Evolutionary conservation across 2,888 invertebrate genomes (phyloP).

Genomic region (Unio delphinus): DNA sequence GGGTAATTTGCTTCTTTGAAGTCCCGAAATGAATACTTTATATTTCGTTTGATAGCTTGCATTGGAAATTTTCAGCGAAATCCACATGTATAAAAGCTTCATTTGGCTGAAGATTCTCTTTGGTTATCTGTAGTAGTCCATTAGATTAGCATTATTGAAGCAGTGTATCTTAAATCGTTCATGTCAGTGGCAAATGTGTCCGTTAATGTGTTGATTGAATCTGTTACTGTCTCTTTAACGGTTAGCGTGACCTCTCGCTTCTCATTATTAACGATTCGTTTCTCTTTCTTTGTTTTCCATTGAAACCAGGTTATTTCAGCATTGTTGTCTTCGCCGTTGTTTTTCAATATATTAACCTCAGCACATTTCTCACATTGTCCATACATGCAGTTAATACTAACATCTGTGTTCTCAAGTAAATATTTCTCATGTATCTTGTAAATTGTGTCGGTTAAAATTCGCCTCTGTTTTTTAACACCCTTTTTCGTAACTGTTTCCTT

Average conservation of each 20-base stretch:
- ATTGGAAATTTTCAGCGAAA: constrained; percentile 17
- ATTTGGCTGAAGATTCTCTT: constrained; percentile 7
- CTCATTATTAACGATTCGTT: constrained; percentile 6
- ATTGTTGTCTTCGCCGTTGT: constrained; percentile 1
- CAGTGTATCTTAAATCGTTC: constrained; percentile 3
- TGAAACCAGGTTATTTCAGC: constrained; percentile 3
- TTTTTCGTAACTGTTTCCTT: constrained; percentile 10
- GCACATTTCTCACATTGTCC: constrained; percentile 5
- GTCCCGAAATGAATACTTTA: constrained; percentile 25
- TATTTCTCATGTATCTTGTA: constrained; percentile 7
- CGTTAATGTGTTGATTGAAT: not conserved
- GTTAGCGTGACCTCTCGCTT: constrained; percentile 5
- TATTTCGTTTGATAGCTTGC: constrained; percentile 15
- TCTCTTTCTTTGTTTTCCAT: constrained; percentile 10
- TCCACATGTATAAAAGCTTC: constrained; percentile 17
- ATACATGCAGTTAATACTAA: constrained; percentile 9
- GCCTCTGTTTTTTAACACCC: constrained; percentile 7
- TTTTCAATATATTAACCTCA: not conserved
- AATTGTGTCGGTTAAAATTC: constrained; percentile 10
- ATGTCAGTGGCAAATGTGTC: constrained; percentile 5
- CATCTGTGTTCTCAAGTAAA: not conserved
- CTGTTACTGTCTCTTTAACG: constrained; percentile 3
- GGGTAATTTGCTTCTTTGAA: constrained; percentile 16
- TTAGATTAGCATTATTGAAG: constrained; percentile 4
- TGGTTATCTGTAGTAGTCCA: constrained; percentile 3